phyloP scores from a whole-genome alignment of 2,888 invertebrate species.

The Chydorus sphaericus region DNA sequence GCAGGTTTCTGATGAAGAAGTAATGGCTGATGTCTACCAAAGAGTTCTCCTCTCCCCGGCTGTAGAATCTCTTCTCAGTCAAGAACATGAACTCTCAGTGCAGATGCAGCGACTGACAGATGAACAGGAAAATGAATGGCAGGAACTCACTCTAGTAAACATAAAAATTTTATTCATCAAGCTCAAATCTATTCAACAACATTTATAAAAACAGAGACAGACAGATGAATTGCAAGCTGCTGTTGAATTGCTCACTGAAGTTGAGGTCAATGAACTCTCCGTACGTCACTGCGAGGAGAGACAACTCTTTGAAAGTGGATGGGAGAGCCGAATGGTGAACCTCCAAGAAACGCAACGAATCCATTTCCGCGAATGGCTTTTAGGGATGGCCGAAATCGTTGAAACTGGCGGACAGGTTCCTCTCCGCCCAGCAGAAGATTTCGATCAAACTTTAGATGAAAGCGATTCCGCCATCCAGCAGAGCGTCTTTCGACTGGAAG shows the following conservation, averaged over 20 bases:
- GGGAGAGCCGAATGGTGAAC: constrained; percentile 60
- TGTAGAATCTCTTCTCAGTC: constrained; percentile 69
- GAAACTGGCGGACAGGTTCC: constrained; percentile 33
- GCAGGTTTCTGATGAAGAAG: constrained; percentile 67
- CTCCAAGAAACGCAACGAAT: constrained; percentile 68
- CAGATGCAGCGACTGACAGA: constrained; percentile 57
- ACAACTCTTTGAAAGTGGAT: constrained; percentile 66
- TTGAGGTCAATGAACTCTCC: constrained; percentile 69
- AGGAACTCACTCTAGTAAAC: neutral
- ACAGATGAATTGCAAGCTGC: constrained; percentile 78
- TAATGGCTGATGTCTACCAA: constrained; percentile 74
- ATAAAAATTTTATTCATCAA: too few species aligned
- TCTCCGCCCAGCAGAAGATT: constrained; percentile 12
- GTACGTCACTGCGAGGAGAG: constrained; percentile 59
- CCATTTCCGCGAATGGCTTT: constrained; percentile 80
- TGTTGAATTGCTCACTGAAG: constrained; percentile 63
- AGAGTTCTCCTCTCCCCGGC: constrained; percentile 68
- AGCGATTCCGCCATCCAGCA: constrained; percentile 25
- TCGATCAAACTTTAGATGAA: neutral
- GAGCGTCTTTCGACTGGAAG: constrained; percentile 44
- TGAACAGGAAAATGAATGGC: constrained; percentile 25
- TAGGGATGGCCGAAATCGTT: constrained; percentile 57
- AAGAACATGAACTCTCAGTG: constrained; percentile 72
- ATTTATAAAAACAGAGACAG: too few species aligned
- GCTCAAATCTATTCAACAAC: too few species aligned